Percentiles rank a stretch among this genome's conserved stretches.
Conservation (phyloP, 2,113 vertebrate genomes). For the Toxostoma redivivum region DNA sequence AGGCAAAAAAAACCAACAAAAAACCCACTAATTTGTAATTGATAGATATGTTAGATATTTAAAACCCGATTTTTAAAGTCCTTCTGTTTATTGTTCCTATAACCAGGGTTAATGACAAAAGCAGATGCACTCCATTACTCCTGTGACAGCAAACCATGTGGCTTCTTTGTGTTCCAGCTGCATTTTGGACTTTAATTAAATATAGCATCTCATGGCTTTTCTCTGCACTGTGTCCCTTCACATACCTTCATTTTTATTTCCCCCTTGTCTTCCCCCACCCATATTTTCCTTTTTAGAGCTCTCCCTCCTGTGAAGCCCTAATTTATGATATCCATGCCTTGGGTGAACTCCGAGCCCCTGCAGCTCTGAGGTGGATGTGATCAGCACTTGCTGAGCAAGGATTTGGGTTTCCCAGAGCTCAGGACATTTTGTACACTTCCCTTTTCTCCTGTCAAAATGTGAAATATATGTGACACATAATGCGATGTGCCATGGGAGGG, state of each 20-base stretch:
- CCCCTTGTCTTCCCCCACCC: neutral
- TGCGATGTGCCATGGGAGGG: neutral
- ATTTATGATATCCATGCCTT: accelerated
- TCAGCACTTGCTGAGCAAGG: neutral
- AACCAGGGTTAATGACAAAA: neutral
- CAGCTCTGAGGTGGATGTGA: neutral
- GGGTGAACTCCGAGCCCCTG: neutral
- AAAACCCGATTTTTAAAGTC: neutral
- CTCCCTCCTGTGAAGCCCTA: neutral
- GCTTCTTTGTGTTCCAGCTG: neutral
- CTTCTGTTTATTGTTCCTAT: neutral
- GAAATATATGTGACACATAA: neutral
- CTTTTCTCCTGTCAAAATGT: neutral
- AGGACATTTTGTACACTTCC: neutral
- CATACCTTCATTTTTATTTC: neutral
- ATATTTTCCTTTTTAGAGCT: neutral
- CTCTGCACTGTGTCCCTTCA: neutral
- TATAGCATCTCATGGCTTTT: neutral
- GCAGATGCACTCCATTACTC: neutral
- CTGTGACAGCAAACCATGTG: neutral
- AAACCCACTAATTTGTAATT: neutral
- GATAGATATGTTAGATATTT: neutral
- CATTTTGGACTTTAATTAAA: neutral
- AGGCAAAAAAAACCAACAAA: neutral
- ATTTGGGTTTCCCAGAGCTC: neutral